Conservation (phyloP, 2,888 invertebrate genomes). For the Muschampia plurimacula region DNA sequence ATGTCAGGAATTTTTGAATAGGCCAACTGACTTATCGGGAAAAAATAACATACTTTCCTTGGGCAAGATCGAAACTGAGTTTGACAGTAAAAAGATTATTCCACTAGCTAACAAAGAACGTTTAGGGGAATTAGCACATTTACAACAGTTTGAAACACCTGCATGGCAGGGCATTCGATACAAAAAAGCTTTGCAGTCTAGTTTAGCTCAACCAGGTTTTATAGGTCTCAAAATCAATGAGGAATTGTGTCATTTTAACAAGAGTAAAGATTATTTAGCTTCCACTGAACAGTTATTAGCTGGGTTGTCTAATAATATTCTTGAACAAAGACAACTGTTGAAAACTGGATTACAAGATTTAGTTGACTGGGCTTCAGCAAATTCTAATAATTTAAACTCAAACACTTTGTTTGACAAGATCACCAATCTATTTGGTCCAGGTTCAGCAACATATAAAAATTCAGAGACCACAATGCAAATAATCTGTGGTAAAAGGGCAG, state of each 20-base stretch:
- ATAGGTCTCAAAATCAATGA: background rate
- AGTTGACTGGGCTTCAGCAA: background rate
- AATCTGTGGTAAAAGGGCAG: background rate
- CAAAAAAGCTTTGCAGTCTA: background rate
- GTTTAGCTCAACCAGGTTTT: background rate
- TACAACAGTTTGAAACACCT: conserved; percentile 1
- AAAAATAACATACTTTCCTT: too few relatives aligned
- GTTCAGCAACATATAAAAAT: background rate
- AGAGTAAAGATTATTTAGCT: background rate
- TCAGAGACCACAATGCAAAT: background rate
- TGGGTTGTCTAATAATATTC: background rate
- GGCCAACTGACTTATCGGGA: too few relatives aligned
- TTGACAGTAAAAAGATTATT: too few relatives aligned
- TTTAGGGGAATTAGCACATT: background rate
- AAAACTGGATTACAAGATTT: background rate
- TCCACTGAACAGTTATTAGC: background rate
- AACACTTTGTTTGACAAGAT: background rate
- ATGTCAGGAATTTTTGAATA: too few relatives aligned
- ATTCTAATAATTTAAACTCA: background rate
- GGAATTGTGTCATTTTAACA: background rate
- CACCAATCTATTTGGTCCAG: background rate
- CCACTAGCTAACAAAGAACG: too few relatives aligned
- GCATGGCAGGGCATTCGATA: conserved; percentile 3
- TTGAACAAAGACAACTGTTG: background rate
- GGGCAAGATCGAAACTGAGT: too few relatives aligned